Base-by-base conservation (phyloP, 2,797 vertebrate species). In the Coccyzus lansbergi region DNA sequence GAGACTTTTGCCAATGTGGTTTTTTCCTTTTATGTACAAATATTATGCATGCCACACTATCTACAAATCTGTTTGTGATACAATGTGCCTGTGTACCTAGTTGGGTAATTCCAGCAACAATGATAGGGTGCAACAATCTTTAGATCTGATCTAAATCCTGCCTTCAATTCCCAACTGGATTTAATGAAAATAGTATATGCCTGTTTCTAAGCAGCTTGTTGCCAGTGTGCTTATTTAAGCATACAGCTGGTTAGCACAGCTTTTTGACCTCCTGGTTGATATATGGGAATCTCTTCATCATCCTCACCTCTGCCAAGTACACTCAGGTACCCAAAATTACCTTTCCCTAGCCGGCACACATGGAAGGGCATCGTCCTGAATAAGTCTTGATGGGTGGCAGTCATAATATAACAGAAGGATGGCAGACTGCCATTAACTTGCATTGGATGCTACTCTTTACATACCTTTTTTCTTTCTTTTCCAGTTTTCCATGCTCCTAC, bases 161-260 rank as follows among this genome's bases (percentile, higher is more conserved):
- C 72, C 72, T 46, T 29, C 36, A 46, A 6, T 53, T 88, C 64
- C 69, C 56, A 71, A 12, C 0, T 2, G 83, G 40, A 25, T 29
- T 33, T 17, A 24, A 16, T 0, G n/a, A 68, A 15, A 63, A 85
- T 34, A 36, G 20, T 8, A 15, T 1, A 21, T 6, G 38, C 49
- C 51, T 0, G 0, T 15, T 69, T 64, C 18, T 1, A 53, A 88
- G 80, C 77, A 89, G 86, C 79, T 75, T 40, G 49, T 19, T 88
- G 70, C 88, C 70, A 36, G 42, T 9, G 28, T 60, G 78, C 26
- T 93, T 74, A 60, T 74, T 88, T 86, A 72, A 70, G 78, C 81
- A 52, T 28, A 19, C 65, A 88, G 93, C 79, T 84, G 88, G 9
- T 83, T 81, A 77, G 78, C 63, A 80, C 82, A 85, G 84, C 76